These are phyloP conservation scores for Hemibagrus wyckioides DNA, from an alignment of 2,113 vertebrate species.

Conservation along the genomic window DNA sequence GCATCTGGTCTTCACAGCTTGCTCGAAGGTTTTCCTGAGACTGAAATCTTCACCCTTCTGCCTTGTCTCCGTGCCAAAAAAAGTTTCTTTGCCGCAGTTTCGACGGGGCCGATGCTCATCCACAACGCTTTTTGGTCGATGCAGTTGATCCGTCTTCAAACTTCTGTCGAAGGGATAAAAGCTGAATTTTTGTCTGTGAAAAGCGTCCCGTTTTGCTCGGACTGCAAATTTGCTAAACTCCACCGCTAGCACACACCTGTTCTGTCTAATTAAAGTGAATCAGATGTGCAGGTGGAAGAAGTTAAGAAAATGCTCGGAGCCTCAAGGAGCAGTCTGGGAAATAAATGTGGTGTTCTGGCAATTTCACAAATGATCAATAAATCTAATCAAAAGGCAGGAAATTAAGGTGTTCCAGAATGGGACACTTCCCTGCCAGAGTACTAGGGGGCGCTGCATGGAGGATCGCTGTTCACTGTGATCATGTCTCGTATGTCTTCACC, in stretches of 20 bases:
- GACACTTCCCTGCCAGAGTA: too few relatives aligned
- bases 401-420: too few relatives aligned
- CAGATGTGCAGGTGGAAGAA: constrained; percentile 1
- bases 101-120: background rate
- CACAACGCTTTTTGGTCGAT: background rate
- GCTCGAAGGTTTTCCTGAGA: background rate
- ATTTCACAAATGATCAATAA: background rate
- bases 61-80: background rate
- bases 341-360: background rate
- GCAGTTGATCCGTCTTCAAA: background rate
- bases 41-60: background rate
- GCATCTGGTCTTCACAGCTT: background rate
- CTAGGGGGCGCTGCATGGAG: too few relatives aligned
- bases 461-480: too few relatives aligned
- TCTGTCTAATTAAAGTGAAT: background rate
- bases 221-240: background rate
- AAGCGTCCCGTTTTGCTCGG: background rate
- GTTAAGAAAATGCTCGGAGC: background rate
- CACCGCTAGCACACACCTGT: background rate
- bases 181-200: background rate
- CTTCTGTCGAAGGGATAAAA: background rate
- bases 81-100: background rate
- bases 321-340: background rate
- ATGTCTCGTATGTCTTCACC: too few relatives aligned
- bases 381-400: background rate